Percentiles rank a stretch among this genome's conserved stretches.
phyloP scores from a whole-genome alignment of 2,888 invertebrate species.

The Ganaspis brasiliensis region DNA sequence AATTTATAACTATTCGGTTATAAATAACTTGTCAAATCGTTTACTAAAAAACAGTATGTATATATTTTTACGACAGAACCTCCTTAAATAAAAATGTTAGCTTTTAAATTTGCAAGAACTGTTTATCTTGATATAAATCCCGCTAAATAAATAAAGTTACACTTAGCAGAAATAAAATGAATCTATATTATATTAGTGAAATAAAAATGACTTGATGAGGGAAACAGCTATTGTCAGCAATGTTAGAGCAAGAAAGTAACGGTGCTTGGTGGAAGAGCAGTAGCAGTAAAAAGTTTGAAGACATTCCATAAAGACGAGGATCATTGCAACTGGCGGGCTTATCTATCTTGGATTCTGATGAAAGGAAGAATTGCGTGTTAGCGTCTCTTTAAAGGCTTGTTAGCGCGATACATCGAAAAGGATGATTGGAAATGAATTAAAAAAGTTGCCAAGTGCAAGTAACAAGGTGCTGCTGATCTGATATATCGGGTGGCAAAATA shows the following conservation, averaged over 20 bases:
- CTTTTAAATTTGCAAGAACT: no score
- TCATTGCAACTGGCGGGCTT: conserved; percentile 54
- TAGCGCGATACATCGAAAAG: conserved; percentile 58
- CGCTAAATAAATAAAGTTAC: no score
- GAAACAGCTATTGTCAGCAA: background rate
- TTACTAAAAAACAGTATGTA: no score
- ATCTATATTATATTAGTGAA: no score
- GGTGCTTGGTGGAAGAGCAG: conserved; percentile 10
- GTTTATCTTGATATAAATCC: no score
- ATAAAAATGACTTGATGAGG: no score
- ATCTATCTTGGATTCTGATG: conserved; percentile 58
- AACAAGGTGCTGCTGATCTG: conserved; percentile 67
- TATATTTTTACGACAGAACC: no score
- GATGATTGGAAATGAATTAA: conserved; percentile 64
- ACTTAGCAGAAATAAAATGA: no score
- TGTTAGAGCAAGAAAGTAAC: background rate
- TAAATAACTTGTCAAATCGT: no score
- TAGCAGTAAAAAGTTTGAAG: conserved; percentile 30
- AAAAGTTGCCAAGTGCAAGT: conserved; percentile 55
- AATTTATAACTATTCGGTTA: no score
- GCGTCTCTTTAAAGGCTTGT: conserved; percentile 63
- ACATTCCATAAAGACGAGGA: conserved; percentile 38
- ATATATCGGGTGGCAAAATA: conserved; percentile 53
- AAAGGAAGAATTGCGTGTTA: conserved; percentile 62
- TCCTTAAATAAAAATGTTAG: no score